These are phyloP conservation scores for Nansenia antarctica DNA, from an alignment of 2,113 vertebrate species.

Conservation along the genomic window DNA sequence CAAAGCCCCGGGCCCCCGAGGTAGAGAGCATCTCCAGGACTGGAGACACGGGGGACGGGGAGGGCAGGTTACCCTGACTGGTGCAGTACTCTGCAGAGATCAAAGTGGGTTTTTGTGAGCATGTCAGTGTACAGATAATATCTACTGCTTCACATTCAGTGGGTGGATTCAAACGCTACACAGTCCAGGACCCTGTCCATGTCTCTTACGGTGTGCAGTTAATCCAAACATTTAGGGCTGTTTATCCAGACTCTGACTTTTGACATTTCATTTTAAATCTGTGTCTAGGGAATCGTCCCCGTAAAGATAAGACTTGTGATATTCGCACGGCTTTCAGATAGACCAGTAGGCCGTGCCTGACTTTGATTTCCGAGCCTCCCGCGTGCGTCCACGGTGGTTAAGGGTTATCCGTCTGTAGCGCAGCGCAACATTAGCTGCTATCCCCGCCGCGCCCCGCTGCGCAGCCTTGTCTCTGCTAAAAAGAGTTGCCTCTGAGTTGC, in stretches of 20 bases:
- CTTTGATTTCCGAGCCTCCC: not conserved
- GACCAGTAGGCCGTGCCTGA: not conserved
- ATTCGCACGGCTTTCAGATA: constrained; percentile 14
- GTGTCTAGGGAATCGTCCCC: too few species aligned
- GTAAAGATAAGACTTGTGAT: too few species aligned
- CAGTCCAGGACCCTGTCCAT: not conserved
- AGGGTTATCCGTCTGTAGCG: constrained; percentile 56
- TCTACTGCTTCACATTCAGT: not conserved
- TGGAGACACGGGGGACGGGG: constrained; percentile 32
- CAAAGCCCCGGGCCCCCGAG: constrained; percentile 33
- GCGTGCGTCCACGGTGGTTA: constrained; percentile 35
- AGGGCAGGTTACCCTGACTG: constrained; percentile 31
- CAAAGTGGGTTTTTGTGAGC: not conserved
- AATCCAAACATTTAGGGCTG: not conserved
- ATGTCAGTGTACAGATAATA: not conserved
- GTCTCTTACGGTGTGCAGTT: not conserved
- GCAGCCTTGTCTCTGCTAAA: constrained; percentile 61
- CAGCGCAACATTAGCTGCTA: constrained; percentile 58
- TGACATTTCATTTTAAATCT: too few species aligned
- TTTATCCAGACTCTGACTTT: too few species aligned
- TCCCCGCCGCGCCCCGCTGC: constrained; percentile 56
- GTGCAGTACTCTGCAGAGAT: not conserved
- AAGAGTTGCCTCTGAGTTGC: too few species aligned
- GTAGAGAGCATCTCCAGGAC: constrained; percentile 44
- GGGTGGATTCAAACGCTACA: not conserved